phyloP scores from a whole-genome alignment of 2,797 vertebrate genomes.

The Rhynchotus rufescens region DNA sequence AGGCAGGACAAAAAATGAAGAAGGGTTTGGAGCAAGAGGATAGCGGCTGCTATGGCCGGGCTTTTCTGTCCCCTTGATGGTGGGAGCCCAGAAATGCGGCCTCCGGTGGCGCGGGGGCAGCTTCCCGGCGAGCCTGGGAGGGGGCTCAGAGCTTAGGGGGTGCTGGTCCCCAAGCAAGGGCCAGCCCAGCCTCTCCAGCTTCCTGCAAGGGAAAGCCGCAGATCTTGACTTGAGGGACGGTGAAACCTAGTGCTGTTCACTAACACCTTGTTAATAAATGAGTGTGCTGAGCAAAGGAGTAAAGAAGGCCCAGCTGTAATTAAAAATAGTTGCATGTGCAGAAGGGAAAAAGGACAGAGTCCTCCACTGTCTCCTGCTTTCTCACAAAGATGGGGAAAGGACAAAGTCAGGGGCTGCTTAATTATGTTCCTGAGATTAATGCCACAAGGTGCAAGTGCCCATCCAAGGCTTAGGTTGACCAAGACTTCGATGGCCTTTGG shows the following conservation, averaged over 20 bases:
- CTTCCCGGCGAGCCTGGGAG: neutral
- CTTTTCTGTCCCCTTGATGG: neutral
- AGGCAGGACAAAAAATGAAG: neutral
- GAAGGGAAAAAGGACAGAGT: neutral
- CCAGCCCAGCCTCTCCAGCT: neutral
- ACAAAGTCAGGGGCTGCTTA: neutral
- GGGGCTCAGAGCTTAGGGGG: neutral
- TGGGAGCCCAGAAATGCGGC: neutral
- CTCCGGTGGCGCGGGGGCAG: neutral
- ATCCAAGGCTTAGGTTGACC: neutral
- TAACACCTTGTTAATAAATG: neutral
- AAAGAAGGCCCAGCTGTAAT: neutral
- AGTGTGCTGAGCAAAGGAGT: neutral
- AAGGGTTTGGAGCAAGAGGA: neutral
- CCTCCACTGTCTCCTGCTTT: neutral
- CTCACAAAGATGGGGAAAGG: neutral
- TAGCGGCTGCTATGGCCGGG: neutral
- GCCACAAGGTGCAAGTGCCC: neutral
- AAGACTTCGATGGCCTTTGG: neutral
- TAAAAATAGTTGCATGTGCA: accelerated
- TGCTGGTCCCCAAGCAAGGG: neutral
- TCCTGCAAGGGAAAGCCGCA: neutral
- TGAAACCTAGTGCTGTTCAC: neutral
- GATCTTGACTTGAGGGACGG: neutral
- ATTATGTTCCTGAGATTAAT: neutral